A percentile compares a stretch with the other conserved stretches of the same genome.
Evolutionary conservation across 2,888 invertebrate genomes (phyloP).

Genomic region (Lasioglossum lativentre): DNA sequence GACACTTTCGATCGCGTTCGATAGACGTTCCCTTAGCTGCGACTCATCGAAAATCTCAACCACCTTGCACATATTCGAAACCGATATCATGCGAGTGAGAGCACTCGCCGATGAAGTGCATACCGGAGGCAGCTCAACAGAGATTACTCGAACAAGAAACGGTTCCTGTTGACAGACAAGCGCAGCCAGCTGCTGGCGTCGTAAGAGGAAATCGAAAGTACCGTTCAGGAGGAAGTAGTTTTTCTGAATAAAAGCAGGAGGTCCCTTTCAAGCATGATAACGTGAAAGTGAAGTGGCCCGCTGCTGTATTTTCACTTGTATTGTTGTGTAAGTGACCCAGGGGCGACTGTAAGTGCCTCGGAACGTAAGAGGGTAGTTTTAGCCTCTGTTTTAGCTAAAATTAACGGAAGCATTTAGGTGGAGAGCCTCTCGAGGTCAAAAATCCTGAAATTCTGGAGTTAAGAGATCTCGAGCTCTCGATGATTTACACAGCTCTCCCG

Average conservation of each 20-base stretch:
- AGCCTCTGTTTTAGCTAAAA: background rate
- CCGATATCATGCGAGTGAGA: constrained; percentile 21
- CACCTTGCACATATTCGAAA: constrained; percentile 22
- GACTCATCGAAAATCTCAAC: background rate
- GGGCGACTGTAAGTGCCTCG: background rate
- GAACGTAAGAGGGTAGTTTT: background rate
- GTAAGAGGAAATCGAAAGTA: constrained; percentile 41
- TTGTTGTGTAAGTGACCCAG: background rate
- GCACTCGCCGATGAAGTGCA: constrained; percentile 42
- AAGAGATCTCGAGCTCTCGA: background rate
- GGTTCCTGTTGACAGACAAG: constrained; percentile 40
- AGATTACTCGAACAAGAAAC: constrained; percentile 49
- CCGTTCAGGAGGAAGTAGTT: constrained; percentile 33
- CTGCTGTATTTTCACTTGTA: background rate
- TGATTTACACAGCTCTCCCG: background rate
- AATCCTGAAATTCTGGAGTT: background rate
- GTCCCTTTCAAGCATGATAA: constrained; percentile 27
- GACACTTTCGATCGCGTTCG: background rate
- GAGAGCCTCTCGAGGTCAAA: background rate
- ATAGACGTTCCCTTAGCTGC: background rate
- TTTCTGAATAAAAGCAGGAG: constrained; percentile 49
- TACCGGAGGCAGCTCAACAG: constrained; percentile 36
- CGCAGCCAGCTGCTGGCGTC: constrained; percentile 48
- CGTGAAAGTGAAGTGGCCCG: constrained; percentile 11
- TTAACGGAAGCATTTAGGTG: background rate